These are phyloP conservation scores for Drosophila albomicans DNA, from an alignment of 1,140 invertebrate genomes.

Conservation along the genomic window DNA sequence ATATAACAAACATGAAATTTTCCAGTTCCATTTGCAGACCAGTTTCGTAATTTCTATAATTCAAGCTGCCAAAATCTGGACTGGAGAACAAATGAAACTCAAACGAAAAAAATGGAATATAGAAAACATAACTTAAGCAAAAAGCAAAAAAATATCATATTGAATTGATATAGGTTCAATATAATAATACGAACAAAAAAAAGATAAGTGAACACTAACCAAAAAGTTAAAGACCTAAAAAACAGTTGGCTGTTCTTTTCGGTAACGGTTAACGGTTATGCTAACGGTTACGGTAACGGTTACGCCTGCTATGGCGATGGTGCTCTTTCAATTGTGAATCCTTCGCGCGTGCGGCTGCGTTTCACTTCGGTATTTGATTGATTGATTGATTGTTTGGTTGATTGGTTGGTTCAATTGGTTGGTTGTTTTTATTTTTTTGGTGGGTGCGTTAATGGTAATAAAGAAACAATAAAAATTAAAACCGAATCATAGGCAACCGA, in stretches of 20 bases:
- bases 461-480: slow-evolving; percentile 70
- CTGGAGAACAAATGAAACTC: slow-evolving; percentile 13
- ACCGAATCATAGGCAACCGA: slow-evolving; percentile 68
- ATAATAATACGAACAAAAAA: not conserved
- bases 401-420: slow-evolving; percentile 43
- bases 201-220: slow-evolving; percentile 57
- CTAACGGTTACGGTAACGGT: slow-evolving; percentile 43
- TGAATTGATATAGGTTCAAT: slow-evolving; percentile 19
- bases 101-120: slow-evolving; percentile 6
- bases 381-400: slow-evolving; percentile 42
- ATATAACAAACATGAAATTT: not conserved
- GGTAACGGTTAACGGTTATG: slow-evolving; percentile 26
- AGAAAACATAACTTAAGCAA: slow-evolving; percentile 36
- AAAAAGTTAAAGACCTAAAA: slow-evolving; percentile 67
- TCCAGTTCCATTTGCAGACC: slow-evolving; percentile 4
- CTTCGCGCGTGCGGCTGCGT: slow-evolving; percentile 87
- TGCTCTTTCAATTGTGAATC: slow-evolving; percentile 85
- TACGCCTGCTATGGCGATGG: slow-evolving; percentile 73
- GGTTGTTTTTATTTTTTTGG: slow-evolving; percentile 40
- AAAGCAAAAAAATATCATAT: slow-evolving; percentile 34
- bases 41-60: not conserved
- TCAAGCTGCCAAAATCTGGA: not conserved
- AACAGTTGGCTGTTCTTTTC: slow-evolving; percentile 64
- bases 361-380: slow-evolving; percentile 85
- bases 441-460: slow-evolving; percentile 77